Evolutionary conservation across 2,888 invertebrate species (phyloP).

Genomic region (Callinectes sapidus): DNA sequence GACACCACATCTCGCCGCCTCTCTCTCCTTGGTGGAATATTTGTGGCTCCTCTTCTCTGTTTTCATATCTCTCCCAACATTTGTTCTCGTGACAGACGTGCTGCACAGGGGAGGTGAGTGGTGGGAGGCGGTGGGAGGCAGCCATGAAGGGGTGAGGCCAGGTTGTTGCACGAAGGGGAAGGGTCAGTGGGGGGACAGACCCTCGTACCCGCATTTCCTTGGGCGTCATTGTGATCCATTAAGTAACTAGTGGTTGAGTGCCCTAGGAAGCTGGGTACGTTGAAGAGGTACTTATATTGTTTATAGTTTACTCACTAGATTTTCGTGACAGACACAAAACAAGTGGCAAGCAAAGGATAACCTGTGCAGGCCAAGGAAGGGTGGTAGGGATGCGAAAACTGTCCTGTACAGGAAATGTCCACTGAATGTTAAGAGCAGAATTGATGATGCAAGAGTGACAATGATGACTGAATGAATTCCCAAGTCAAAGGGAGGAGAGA

Average conservation of each 20-base stretch:
- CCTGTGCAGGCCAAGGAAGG: neutral
- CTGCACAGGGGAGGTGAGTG: neutral
- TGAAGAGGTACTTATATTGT: neutral
- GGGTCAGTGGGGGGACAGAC: neutral
- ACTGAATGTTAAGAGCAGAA: conserved; percentile 8
- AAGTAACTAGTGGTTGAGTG: neutral
- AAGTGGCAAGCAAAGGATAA: neutral
- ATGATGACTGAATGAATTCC: conserved; percentile 4
- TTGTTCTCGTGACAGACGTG: neutral
- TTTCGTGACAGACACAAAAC: neutral
- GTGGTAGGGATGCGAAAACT: neutral
- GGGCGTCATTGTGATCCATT: conserved; percentile 8
- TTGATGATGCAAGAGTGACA: neutral
- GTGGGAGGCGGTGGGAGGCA: neutral
- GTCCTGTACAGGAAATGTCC: neutral
- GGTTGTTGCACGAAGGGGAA: neutral
- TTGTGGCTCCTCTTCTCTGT: neutral
- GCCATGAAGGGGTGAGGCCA: neutral
- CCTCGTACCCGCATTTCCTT: conserved; percentile 34
- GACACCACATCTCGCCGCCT: neutral
- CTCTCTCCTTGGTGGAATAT: neutral
- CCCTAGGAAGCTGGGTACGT: conserved; percentile 32
- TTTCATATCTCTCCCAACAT: neutral
- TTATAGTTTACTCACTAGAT: conserved; percentile 17
- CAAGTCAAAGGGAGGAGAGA: neutral